phyloP scores from a whole-genome alignment of 2,113 vertebrate species.

The Forbesichthys papilliferus region DNA sequence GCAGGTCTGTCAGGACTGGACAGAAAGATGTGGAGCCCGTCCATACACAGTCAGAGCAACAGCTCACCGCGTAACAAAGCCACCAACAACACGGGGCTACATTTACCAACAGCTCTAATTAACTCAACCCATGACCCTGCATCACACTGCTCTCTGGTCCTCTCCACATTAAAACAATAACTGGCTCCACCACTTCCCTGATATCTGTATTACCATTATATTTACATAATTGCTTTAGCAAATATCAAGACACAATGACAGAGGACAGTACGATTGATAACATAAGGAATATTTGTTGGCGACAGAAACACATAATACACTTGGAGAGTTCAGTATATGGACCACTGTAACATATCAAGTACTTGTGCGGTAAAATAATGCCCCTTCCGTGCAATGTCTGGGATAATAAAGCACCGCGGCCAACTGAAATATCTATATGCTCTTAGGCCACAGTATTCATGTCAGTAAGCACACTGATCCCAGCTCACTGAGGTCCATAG shows the following conservation, averaged over 20 bases:
- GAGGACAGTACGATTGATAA: not conserved
- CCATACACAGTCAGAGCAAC: constrained; percentile 20
- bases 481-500: not conserved
- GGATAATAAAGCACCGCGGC: constrained; percentile 2
- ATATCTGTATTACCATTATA: constrained; percentile 21
- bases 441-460: constrained; percentile 16
- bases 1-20: not conserved
- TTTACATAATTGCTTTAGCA: constrained; percentile 1
- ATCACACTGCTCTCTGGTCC: constrained; percentile 16
- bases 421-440: constrained; percentile 3
- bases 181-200: constrained; percentile 23
- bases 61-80: constrained; percentile 18
- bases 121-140: constrained; percentile 13
- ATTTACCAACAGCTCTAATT: constrained; percentile 32
- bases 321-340: not conserved
- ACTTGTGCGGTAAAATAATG: constrained; percentile 1
- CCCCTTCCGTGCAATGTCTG: not conserved
- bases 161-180: constrained; percentile 25
- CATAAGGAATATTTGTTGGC: not conserved
- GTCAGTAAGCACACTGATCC: constrained; percentile 2
- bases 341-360: not conserved
- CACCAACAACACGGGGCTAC: constrained; percentile 6
- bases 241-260: not conserved
- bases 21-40: not conserved
- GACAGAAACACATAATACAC: not conserved